Evolutionary conservation across 2,797 vertebrate genomes (phyloP).

Genomic region (Otus scops): DNA sequence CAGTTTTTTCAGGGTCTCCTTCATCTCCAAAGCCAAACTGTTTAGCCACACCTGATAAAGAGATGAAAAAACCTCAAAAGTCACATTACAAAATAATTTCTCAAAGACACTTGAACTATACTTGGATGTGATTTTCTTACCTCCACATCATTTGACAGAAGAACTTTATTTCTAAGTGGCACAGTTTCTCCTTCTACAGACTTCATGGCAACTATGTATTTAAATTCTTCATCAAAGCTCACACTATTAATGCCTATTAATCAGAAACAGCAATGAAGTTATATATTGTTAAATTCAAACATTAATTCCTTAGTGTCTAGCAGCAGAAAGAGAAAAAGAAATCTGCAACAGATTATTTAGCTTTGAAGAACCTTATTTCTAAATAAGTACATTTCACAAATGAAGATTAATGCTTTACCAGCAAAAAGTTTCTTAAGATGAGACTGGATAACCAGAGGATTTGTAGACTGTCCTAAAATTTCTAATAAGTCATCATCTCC

Average conservation of each 20-base stretch:
- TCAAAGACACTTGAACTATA: background rate
- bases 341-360: background rate
- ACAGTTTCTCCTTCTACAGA: conserved; percentile 94
- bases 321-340: background rate
- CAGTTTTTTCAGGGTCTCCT: conserved; percentile 88
- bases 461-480: conserved; percentile 94
- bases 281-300: background rate
- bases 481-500: conserved; percentile 96
- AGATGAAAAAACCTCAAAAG: background rate
- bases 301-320: background rate
- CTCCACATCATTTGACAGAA: conserved; percentile 90
- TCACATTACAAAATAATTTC: background rate
- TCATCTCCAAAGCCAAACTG: conserved; percentile 91
- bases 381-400: background rate
- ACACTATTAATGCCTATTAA: conserved; percentile 92
- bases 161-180: conserved; percentile 86
- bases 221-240: conserved; percentile 88
- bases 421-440: conserved; percentile 98
- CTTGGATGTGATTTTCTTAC: conserved; percentile 71
- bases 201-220: conserved; percentile 91
- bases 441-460: conserved; percentile 91
- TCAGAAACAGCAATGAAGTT: background rate
- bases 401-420: conserved; percentile 73
- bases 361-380: background rate
- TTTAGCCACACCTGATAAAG: conserved; percentile 87